These are phyloP conservation scores for Rallus crepitans DNA, from an alignment of 2,797 vertebrate species.

Conservation along the genomic window DNA sequence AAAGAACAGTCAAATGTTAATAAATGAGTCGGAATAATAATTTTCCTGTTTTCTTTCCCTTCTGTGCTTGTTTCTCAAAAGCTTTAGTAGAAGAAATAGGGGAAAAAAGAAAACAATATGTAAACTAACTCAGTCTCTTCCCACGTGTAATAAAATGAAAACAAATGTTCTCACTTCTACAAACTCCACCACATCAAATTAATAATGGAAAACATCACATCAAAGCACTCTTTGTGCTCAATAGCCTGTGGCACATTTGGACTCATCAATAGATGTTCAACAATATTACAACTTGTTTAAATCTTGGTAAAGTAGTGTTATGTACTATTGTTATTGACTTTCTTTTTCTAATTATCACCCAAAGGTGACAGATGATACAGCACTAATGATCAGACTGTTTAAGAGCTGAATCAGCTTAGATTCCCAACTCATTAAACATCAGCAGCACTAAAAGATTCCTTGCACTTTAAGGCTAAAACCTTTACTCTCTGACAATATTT, in stretches of 20 bases:
- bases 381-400: conserved; percentile 79
- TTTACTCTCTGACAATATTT: background rate
- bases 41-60: background rate
- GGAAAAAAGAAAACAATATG: conserved; percentile 46
- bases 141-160: conserved; percentile 70
- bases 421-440: conserved; percentile 66
- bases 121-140: conserved; percentile 38
- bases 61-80: background rate
- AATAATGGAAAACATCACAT: conserved; percentile 81
- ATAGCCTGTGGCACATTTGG: conserved; percentile 82
- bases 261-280: conserved; percentile 84
- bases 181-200: conserved; percentile 79
- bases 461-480: conserved; percentile 38
- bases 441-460: conserved; percentile 46
- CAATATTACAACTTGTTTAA: conserved; percentile 84
- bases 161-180: conserved; percentile 71
- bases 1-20: background rate
- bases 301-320: conserved; percentile 83
- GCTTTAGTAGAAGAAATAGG: background rate
- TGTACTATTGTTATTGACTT: conserved; percentile 85
- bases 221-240: conserved; percentile 77
- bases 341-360: conserved; percentile 84
- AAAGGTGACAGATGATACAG: conserved; percentile 83
- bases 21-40: background rate
- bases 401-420: conserved; percentile 74